A percentile compares a stretch with the other conserved stretches of the same genome.
These are phyloP conservation scores for Actinemys pallida DNA, from an alignment of 2,113 vertebrate genomes.

Conservation along the genomic window DNA sequence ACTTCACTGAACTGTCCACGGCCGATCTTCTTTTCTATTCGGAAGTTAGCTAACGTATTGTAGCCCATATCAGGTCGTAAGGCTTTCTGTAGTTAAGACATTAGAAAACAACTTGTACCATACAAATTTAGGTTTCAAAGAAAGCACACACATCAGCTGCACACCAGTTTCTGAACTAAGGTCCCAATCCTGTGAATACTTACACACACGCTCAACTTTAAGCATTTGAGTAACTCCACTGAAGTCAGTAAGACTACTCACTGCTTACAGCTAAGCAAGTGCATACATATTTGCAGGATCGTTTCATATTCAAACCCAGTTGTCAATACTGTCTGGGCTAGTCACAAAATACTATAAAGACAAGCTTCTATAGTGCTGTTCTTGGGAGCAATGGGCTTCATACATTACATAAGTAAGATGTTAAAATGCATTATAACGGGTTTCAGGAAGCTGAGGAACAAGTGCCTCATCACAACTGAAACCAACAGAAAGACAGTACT, in stretches of 20 bases:
- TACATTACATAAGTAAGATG: not conserved
- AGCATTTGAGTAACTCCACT: not conserved
- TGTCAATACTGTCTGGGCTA: not conserved
- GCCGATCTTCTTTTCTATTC: slow-evolving; percentile 97
- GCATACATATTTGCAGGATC: not conserved
- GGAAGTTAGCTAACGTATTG: slow-evolving; percentile 94
- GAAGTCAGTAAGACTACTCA: not conserved
- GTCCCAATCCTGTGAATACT: too few relatives aligned
- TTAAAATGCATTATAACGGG: not conserved
- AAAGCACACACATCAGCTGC: not conserved
- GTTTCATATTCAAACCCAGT: not conserved
- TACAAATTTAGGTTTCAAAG: not conserved
- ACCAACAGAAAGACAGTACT: not conserved
- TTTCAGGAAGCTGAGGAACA: not conserved
- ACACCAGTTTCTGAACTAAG: not conserved
- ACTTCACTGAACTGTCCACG: slow-evolving; percentile 99
- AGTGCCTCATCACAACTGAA: not conserved
- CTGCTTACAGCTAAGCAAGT: not conserved
- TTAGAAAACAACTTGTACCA: slow-evolving; percentile 5
- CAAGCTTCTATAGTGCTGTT: not conserved
- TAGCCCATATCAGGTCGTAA: slow-evolving; percentile 95
- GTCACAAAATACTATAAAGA: not conserved
- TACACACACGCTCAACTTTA: not conserved
- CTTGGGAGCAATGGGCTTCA: not conserved
- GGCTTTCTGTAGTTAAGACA: slow-evolving; percentile 85